Evolutionary conservation across 1,140 invertebrate species (phyloP).

Genomic region (Carposina sasakii): DNA sequence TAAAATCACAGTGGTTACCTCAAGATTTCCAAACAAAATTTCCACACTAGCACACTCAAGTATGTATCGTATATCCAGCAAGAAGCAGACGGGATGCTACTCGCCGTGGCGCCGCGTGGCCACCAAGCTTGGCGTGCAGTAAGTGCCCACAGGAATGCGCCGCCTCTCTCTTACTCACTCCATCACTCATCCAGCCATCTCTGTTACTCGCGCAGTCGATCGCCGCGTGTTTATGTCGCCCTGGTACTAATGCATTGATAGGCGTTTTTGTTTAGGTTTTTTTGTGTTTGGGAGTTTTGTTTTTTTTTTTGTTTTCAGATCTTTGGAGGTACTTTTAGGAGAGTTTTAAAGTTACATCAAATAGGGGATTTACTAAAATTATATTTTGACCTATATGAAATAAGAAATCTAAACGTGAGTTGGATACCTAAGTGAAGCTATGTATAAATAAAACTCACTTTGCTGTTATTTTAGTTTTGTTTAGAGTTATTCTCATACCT

Average conservation of each 20-base stretch:
- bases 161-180: slow-evolving; percentile 42
- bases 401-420: no score
- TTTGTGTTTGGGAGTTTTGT: slow-evolving; percentile 20
- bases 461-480: no score
- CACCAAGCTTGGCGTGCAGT: slow-evolving; percentile 94
- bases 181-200: slow-evolving; percentile 41
- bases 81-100: slow-evolving; percentile 81
- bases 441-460: no score
- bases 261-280: slow-evolving; percentile 25
- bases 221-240: slow-evolving; percentile 23
- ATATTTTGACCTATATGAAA: no score
- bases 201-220: slow-evolving; percentile 28
- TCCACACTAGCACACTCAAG: no score
- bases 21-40: no score
- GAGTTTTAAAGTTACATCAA: no score
- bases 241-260: slow-evolving; percentile 20
- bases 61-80: slow-evolving; percentile 65
- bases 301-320: slow-evolving; percentile 18
- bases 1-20: no score
- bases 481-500: no score
- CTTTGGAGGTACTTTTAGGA: slow-evolving; percentile 7
- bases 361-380: no score
- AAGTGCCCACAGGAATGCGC: slow-evolving; percentile 76
- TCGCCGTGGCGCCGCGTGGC: slow-evolving; percentile 92
- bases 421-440: no score